Percentiles rank a stretch among this genome's conserved stretches.
These are phyloP conservation scores for Napeogenes sylphis DNA, from an alignment of 2,888 invertebrate genomes.

Conservation along the genomic window DNA sequence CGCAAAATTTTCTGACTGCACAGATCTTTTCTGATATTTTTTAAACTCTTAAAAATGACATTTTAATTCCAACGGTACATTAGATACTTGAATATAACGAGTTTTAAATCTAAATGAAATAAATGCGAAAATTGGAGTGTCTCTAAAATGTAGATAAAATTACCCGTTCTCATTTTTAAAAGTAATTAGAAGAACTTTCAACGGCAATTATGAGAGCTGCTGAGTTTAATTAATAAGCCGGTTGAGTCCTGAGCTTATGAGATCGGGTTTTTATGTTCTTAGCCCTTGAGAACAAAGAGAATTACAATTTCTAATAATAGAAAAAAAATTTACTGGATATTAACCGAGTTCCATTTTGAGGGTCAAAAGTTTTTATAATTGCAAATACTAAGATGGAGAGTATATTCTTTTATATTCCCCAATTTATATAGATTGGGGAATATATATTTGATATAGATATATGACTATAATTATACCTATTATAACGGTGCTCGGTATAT, in stretches of 20 bases:
- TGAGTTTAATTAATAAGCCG: constrained; percentile 29
- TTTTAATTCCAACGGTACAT: too few relatives aligned
- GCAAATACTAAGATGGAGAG: too few relatives aligned
- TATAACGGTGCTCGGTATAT: too few relatives aligned
- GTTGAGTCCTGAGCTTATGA: constrained; percentile 6
- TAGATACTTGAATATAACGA: constrained; percentile 14
- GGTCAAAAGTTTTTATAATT: too few relatives aligned
- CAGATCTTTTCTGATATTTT: too few relatives aligned
- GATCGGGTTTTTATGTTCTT: constrained; percentile 5
- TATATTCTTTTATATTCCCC: too few relatives aligned
- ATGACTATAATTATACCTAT: too few relatives aligned
- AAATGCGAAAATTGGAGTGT: constrained; percentile 30
- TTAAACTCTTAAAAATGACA: too few relatives aligned
- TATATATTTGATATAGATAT: too few relatives aligned
- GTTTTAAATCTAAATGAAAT: constrained; percentile 25
- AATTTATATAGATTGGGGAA: too few relatives aligned
- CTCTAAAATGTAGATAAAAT: constrained; percentile 34
- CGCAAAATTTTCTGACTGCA: too few relatives aligned
- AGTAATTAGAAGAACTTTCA: constrained; percentile 37
- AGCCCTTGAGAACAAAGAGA: constrained; percentile 3
- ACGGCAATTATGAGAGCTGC: constrained; percentile 33
- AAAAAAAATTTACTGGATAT: background rate
- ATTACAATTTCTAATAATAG: constrained; percentile 1
- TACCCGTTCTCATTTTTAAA: constrained; percentile 35
- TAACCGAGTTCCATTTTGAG: background rate